Percentiles rank a stretch among this genome's conserved stretches.
Evolutionary conservation across 2,113 vertebrate species (phyloP).

Genomic region (Phalacrocorax pelagicus): DNA sequence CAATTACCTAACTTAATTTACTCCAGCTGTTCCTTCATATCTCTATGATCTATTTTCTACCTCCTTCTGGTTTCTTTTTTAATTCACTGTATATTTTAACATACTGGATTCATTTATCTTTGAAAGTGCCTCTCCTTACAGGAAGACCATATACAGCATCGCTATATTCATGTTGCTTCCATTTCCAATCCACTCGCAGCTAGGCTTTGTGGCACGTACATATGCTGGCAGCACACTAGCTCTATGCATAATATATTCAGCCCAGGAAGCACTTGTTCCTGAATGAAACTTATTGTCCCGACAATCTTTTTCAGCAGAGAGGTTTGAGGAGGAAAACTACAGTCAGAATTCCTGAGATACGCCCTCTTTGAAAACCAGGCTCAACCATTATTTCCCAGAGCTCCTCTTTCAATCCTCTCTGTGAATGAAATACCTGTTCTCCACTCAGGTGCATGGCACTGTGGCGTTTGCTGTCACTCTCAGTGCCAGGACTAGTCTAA

Average conservation of each 20-base stretch:
- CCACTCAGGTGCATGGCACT: background rate
- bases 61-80: slow-evolving; percentile 21
- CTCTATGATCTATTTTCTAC: slow-evolving; percentile 27
- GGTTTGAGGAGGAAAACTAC: background rate
- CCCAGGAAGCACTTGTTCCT: slow-evolving; percentile 29
- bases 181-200: background rate
- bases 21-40: slow-evolving; percentile 31
- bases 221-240: background rate
- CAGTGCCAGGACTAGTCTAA: background rate
- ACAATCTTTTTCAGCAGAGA: background rate
- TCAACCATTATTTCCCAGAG: background rate
- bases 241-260: background rate
- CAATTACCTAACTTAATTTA: slow-evolving; percentile 49
- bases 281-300: background rate
- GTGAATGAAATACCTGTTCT: background rate
- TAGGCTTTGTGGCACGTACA: background rate
- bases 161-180: background rate
- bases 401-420: background rate
- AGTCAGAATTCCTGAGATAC: background rate
- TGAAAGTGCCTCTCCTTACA: slow-evolving; percentile 15
- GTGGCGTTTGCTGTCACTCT: background rate
- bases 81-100: slow-evolving; percentile 20
- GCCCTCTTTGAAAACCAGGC: background rate
- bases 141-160: background rate
- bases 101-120: background rate